phyloP scores from a whole-genome alignment of 1,140 invertebrate genomes.

The Drosophila miranda region DNA sequence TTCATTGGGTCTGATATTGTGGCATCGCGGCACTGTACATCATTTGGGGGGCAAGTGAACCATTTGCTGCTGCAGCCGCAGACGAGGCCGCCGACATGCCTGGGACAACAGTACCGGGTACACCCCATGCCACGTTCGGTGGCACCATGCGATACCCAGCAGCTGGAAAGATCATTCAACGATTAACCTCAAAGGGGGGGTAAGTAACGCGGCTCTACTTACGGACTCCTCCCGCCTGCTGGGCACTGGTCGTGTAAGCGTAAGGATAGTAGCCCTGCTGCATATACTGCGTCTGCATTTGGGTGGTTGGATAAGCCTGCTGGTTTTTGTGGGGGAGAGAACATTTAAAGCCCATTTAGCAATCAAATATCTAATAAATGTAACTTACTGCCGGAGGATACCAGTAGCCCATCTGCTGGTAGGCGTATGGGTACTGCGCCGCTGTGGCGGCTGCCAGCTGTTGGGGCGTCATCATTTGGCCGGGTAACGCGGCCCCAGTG shows the following conservation, averaged over 20 bases:
- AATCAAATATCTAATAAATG: neutral
- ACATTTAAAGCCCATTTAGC: conserved; percentile 12
- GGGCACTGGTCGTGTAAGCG: conserved; percentile 79
- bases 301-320: conserved; percentile 82
- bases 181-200: neutral
- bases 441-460: conserved; percentile 80
- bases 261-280: conserved; percentile 85
- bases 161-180: conserved; percentile 52
- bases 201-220: conserved; percentile 27
- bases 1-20: conserved; percentile 90
- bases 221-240: conserved; percentile 79
- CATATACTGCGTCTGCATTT: conserved; percentile 87
- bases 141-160: conserved; percentile 83
- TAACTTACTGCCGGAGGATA: conserved; percentile 85
- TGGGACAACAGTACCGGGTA: conserved; percentile 83
- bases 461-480: conserved; percentile 76
- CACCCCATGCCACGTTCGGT: conserved; percentile 84
- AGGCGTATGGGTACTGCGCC: conserved; percentile 87
- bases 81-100: conserved; percentile 83
- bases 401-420: conserved; percentile 92
- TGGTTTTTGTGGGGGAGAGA: neutral
- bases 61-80: conserved; percentile 83
- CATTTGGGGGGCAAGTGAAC: conserved; percentile 85
- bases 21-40: conserved; percentile 90
- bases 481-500: conserved; percentile 73